These are phyloP conservation scores for Scaptodrosophila lebanonensis DNA, from an alignment of 1,140 invertebrate species.

Conservation along the genomic window DNA sequence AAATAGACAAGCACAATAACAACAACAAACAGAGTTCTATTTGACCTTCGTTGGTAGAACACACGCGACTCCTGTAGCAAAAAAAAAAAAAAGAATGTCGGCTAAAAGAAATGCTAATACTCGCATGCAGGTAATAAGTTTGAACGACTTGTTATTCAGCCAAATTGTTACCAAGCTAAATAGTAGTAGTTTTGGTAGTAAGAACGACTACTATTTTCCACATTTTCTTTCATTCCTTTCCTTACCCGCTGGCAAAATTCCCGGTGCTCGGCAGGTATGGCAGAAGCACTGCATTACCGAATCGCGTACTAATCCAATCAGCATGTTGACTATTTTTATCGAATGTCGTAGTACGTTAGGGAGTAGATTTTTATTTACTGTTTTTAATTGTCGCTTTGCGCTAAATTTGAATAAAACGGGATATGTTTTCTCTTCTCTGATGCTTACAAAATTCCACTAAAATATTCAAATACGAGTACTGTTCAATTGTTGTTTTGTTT, in stretches of 20 bases:
- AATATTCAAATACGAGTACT: too few relatives aligned
- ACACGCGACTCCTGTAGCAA: background rate
- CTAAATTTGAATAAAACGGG: too few relatives aligned
- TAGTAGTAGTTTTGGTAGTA: background rate
- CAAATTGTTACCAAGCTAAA: slow-evolving; percentile 28
- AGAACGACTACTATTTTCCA: slow-evolving; percentile 16
- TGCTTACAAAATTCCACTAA: too few relatives aligned
- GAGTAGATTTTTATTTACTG: slow-evolving; percentile 5
- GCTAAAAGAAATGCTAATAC: background rate
- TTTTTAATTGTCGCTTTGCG: slow-evolving; percentile 4
- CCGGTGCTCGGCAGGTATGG: slow-evolving; percentile 89
- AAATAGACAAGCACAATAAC: too few relatives aligned
- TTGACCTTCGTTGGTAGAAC: slow-evolving; percentile 7
- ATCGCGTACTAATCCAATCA: slow-evolving; percentile 90
- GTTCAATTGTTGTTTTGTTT: slow-evolving; percentile 13
- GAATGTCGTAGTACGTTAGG: slow-evolving; percentile 6
- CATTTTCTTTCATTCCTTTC: slow-evolving; percentile 1
- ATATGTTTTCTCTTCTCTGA: too few relatives aligned
- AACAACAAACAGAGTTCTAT: slow-evolving; percentile 4
- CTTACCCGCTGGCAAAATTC: slow-evolving; percentile 84
- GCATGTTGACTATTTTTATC: slow-evolving; percentile 79
- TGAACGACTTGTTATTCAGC: slow-evolving; percentile 6
- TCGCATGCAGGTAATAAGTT: background rate
- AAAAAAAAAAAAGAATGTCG: background rate
- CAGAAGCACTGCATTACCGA: slow-evolving; percentile 93